phyloP scores from a whole-genome alignment of 2,797 vertebrate species.

The Onychomys leucogaster region DNA sequence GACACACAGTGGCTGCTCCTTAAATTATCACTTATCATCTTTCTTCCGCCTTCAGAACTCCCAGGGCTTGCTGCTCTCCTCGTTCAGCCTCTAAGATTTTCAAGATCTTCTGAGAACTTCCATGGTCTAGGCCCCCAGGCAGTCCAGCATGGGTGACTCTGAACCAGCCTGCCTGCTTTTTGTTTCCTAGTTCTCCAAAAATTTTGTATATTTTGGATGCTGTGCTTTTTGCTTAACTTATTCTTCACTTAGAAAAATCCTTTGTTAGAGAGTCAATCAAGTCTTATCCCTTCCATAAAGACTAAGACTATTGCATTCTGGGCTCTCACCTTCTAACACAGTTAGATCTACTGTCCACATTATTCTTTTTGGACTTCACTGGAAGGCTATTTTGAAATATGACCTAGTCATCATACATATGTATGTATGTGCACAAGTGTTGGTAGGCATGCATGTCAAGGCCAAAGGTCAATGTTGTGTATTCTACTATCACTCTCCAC shows the following conservation, averaged over 20 bases:
- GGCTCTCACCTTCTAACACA: background rate
- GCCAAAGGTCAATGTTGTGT: background rate
- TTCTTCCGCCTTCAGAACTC: background rate
- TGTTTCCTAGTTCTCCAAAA: background rate
- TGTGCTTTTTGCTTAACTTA: background rate
- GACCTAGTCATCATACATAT: background rate
- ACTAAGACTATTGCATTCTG: background rate
- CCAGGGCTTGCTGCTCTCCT: background rate
- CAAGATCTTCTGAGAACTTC: background rate
- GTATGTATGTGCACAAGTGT: background rate
- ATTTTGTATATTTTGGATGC: background rate
- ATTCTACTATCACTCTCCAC: background rate
- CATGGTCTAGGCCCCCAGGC: background rate
- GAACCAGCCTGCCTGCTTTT: background rate
- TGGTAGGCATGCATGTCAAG: background rate
- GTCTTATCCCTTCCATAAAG: background rate
- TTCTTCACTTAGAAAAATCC: background rate
- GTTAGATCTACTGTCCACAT: background rate
- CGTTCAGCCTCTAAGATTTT: background rate
- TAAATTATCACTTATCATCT: background rate
- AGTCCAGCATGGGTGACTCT: accelerated
- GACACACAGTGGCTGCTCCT: background rate
- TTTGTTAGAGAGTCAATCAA: background rate
- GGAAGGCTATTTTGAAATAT: background rate
- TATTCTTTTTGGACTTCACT: slow-evolving; percentile 2